Evolutionary conservation across 2,113 vertebrate species (phyloP).

Genomic region (Pterocles burchelli): DNA sequence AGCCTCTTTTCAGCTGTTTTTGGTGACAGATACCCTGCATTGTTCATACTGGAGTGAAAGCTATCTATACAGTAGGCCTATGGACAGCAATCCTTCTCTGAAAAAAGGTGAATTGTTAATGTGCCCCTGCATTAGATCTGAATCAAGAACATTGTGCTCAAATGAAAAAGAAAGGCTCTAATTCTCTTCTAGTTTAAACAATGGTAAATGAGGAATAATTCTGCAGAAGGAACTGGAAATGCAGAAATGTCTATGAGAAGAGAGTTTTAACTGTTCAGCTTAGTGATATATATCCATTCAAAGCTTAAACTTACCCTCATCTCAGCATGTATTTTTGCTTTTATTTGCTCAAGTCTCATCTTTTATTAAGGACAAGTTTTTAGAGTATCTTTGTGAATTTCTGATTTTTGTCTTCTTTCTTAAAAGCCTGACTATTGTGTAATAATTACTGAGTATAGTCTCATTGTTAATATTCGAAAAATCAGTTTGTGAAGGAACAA

Average conservation of each 20-base stretch:
- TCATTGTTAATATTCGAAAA: constrained; percentile 13
- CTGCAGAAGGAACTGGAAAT: neutral
- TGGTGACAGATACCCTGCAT: neutral
- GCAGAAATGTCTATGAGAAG: neutral
- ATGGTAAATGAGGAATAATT: neutral
- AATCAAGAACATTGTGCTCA: neutral
- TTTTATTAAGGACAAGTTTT: neutral
- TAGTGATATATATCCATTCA: neutral
- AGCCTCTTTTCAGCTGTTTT: neutral
- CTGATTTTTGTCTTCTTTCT: neutral
- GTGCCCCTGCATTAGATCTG: neutral
- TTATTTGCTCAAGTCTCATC: neutral
- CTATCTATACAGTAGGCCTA: neutral
- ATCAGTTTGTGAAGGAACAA: neutral
- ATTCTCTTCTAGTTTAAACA: neutral
- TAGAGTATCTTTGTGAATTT: neutral
- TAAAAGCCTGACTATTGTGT: neutral
- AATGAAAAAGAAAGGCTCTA: neutral
- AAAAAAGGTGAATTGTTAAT: neutral
- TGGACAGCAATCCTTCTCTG: neutral
- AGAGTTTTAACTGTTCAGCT: neutral
- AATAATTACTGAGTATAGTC: neutral
- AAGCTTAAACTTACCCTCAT: neutral
- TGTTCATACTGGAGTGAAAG: neutral
- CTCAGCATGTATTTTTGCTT: neutral